Percentiles rank a stretch among this genome's conserved stretches.
These are phyloP conservation scores for Hydractinia symbiolongicarpus DNA, from an alignment of 30 jellyfish, hydroid and myxozoan species.

Conservation along the genomic window DNA sequence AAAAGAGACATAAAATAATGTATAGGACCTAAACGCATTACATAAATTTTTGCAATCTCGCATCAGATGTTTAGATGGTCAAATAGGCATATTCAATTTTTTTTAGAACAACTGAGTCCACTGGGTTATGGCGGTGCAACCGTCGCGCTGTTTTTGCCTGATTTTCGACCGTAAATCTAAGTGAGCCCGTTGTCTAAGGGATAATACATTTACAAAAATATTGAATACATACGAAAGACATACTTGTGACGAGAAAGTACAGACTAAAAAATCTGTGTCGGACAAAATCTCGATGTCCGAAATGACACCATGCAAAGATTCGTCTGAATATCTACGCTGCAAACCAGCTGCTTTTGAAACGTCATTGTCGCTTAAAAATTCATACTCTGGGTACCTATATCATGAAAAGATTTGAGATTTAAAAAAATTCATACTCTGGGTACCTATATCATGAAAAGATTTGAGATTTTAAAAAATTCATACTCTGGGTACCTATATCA, in stretches of 20 bases:
- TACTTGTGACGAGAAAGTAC: slow-evolving; percentile 99
- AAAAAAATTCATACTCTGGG: slow-evolving; percentile 58
- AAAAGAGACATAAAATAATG: no score
- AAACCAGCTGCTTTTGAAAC: slow-evolving; percentile 80
- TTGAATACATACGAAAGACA: not conserved
- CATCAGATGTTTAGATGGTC: no score
- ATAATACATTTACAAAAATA: no score
- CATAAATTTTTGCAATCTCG: no score
- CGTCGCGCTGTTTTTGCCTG: no score
- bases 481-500: slow-evolving; percentile 76
- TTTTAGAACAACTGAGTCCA: no score
- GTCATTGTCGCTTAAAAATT: slow-evolving; percentile 66
- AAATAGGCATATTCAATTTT: no score
- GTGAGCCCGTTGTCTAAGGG: no score
- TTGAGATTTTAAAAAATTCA: slow-evolving; percentile 19
- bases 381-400: slow-evolving; percentile 77
- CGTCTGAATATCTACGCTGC: slow-evolving; percentile 73
- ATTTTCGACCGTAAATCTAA: no score
- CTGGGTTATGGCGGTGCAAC: no score
- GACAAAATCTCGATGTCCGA: slow-evolving; percentile 85
- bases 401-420: not conserved
- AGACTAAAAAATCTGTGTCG: slow-evolving; percentile 79
- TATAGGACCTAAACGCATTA: no score
- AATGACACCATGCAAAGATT: slow-evolving; percentile 77
- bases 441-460: slow-evolving; percentile 43